Conservation (phyloP, 1,140 invertebrate genomes). For the Melitaea cinxia region DNA sequence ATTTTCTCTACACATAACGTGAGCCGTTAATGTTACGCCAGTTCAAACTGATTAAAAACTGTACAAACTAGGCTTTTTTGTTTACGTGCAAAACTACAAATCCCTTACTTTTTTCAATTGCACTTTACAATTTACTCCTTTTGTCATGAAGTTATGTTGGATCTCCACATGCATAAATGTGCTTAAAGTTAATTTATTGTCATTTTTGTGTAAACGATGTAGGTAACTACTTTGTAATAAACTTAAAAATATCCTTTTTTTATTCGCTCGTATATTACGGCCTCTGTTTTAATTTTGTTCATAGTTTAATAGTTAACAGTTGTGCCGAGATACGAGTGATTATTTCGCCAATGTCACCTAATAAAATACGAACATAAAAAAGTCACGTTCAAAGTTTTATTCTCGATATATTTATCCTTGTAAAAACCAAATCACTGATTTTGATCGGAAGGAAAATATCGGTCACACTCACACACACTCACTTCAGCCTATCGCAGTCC, state of each 20-base stretch:
- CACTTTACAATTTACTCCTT: background rate
- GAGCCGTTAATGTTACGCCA: background rate
- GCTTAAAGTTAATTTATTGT: no score
- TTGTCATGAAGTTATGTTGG: no score
- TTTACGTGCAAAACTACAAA: constrained; percentile 1
- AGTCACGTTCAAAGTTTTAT: background rate
- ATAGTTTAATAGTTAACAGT: background rate
- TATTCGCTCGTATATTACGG: background rate
- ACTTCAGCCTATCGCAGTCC: no score
- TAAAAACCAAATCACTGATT: background rate
- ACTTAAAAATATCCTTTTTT: background rate
- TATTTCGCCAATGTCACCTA: background rate
- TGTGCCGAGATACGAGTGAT: background rate
- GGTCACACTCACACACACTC: no score
- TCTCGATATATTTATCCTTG: background rate
- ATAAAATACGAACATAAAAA: background rate
- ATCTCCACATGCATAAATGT: no score
- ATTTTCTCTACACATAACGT: background rate
- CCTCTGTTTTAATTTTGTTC: background rate
- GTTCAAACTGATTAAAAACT: constrained; percentile 8
- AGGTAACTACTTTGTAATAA: background rate
- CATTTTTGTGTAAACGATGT: no score
- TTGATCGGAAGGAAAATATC: background rate
- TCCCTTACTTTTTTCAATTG: background rate
- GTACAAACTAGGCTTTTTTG: background rate